Evolutionary conservation across 2,113 vertebrate species (phyloP).

Genomic region (Lepus timidus): DNA sequence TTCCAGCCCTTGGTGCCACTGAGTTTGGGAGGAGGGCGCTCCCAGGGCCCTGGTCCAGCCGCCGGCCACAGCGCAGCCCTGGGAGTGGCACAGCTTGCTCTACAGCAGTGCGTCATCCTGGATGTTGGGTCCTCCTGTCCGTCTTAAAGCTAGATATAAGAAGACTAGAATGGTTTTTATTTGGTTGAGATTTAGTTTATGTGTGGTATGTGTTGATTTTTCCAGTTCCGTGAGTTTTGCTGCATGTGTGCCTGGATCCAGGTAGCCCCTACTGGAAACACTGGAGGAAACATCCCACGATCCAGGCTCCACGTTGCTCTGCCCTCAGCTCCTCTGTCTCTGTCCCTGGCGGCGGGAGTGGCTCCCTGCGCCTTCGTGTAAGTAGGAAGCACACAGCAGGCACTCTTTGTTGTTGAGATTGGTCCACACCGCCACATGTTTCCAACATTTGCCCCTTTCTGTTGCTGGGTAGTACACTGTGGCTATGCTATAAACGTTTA

Average conservation of each 20-base stretch:
- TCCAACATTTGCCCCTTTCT: neutral
- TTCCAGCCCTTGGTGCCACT: neutral
- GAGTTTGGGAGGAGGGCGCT: neutral
- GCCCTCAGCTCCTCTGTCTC: neutral
- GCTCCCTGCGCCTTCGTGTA: neutral
- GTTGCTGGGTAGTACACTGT: neutral
- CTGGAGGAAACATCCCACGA: neutral
- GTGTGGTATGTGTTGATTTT: slow-evolving; percentile 15
- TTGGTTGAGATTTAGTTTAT: slow-evolving; percentile 22
- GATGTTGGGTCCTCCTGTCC: neutral
- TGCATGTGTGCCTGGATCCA: neutral
- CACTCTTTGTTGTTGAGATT: neutral
- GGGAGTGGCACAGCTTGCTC: neutral
- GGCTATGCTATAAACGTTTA: neutral
- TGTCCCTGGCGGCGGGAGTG: neutral
- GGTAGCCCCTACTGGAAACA: neutral
- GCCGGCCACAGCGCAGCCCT: neutral
- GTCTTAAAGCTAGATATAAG: neutral
- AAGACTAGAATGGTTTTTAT: neutral
- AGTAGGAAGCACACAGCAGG: neutral
- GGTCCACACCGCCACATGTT: neutral
- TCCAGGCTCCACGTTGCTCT: neutral
- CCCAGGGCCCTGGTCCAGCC: neutral
- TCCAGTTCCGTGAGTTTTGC: neutral
- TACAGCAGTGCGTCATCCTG: neutral